Percentiles rank a stretch among this genome's conserved stretches.
Conservation (phyloP, 2,113 vertebrate species). For the Caracal caracal region DNA sequence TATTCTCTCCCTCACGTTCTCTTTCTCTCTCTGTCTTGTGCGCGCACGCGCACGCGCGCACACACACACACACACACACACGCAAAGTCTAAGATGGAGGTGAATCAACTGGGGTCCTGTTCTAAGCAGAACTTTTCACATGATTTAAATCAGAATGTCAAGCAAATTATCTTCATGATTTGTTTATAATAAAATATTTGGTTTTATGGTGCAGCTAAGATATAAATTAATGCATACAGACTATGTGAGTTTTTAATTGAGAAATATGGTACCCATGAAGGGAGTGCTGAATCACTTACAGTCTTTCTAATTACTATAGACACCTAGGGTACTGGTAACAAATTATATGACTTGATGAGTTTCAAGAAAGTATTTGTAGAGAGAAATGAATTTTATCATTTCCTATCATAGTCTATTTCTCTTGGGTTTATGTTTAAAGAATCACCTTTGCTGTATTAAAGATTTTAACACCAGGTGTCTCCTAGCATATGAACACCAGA, state of each 20-base stretch:
- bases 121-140: neutral
- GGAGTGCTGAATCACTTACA: neutral
- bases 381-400: neutral
- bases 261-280: neutral
- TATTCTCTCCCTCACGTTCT: neutral
- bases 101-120: neutral
- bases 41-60: fast-evolving
- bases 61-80: neutral
- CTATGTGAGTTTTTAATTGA: neutral
- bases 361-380: neutral
- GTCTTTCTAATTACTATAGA: neutral
- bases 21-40: no score
- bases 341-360: neutral
- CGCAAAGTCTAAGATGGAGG: neutral
- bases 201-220: neutral
- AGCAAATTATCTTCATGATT: neutral
- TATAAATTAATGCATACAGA: neutral
- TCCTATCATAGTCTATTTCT: neutral
- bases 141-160: neutral
- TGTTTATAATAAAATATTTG: neutral
- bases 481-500: neutral
- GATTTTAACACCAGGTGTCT: neutral
- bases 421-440: neutral
- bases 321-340: neutral
- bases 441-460: neutral